Evolutionary conservation across 2,797 vertebrate genomes (phyloP), one percentile per base, ranked within the genome.

Genomic region (Lepus townsendii): DNA sequence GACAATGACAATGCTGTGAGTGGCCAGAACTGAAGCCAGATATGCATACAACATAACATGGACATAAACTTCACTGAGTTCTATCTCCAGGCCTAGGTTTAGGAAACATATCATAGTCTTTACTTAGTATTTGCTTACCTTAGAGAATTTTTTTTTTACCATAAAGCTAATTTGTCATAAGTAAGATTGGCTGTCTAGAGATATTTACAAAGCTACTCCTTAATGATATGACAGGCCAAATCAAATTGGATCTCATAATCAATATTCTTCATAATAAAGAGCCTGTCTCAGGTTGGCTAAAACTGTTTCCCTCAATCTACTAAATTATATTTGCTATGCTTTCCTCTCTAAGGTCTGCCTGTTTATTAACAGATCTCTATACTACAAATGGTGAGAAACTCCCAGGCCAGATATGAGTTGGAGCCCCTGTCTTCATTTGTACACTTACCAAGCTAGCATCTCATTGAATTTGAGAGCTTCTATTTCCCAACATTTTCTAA

Each of bases 251-350:
- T 92, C 32, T 90, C 65, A 68, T 85, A 75, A 95, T 95, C 94
- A 97, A 96, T 96, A 92, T 86, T 96, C 62, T 83, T 94, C 54
- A 73, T 86, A 94, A 92, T 69, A 62, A 94, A 95, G 73, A 90
- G 73, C 90, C 83, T 73, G n/a, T 92, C 66, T 42, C 38, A 79
- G 27, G 19, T 86, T 79, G 20, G 69, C 78, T 88, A 16, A 97
- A 97, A 91, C 52, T 52, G 42, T 93, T 52, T 95, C 73, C 65
- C 13, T 94, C 57, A 75, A 87, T 71, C 65, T 82, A 68, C 69
- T 93, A 90, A 87, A 94, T 79, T 88, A 63, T 88, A 88, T 96
- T 96, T 95, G 42, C 87, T 85, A 16, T 78, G 26, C 85, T 78
- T 78, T 84, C 47, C 82, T 89, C 76, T 82, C 65, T n/a, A 94